These are phyloP conservation scores for Etia nguti DNA, from an alignment of 2,113 vertebrate genomes.

Conservation along the genomic window DNA sequence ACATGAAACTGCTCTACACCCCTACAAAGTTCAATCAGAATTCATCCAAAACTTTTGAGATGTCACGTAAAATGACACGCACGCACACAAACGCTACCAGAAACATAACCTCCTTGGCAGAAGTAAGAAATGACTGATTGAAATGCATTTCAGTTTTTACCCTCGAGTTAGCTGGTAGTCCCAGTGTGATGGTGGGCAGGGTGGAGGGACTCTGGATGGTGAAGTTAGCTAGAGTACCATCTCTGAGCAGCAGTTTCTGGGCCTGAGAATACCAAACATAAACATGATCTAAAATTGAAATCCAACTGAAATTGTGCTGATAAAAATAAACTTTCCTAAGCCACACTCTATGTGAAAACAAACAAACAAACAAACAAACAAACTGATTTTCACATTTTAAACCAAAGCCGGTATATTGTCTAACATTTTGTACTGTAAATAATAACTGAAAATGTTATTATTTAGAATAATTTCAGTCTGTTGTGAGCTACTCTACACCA, in stretches of 20 bases:
- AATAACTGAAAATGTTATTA: background rate
- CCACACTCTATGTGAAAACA: background rate
- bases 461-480: background rate
- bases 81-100: background rate
- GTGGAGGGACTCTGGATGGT: constrained; percentile 79
- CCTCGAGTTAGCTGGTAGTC: constrained; percentile 84
- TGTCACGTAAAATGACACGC: background rate
- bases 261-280: constrained; percentile 46
- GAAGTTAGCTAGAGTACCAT: constrained; percentile 76
- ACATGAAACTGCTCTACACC: background rate
- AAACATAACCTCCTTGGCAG: background rate
- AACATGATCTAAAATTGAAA: background rate
- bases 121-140: background rate
- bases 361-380: background rate
- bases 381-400: background rate
- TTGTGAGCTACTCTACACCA: background rate
- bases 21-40: background rate
- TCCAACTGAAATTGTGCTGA: background rate
- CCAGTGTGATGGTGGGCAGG: constrained; percentile 88
- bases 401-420: background rate
- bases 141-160: constrained; percentile 54
- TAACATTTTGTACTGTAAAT: background rate
- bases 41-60: background rate
- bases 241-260: constrained; percentile 72
- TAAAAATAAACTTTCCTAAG: background rate